A percentile compares a stretch with the other conserved stretches of the same genome.
Evolutionary conservation across 1,140 invertebrate genomes (phyloP).

Genomic region (Wiebesia pumilae): DNA sequence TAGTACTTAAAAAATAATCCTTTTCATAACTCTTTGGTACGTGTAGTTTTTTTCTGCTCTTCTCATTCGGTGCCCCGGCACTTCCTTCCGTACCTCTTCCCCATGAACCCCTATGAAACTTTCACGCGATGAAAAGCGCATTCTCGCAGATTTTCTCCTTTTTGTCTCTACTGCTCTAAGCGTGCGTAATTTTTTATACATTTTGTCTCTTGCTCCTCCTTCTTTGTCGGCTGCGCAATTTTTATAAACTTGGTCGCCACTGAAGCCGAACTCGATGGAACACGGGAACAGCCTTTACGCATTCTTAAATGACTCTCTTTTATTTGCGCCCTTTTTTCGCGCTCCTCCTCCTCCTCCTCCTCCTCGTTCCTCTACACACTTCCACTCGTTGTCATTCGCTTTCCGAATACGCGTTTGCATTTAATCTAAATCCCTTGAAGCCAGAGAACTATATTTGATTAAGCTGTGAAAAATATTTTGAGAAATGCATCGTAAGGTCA

Average conservation of each 20-base stretch:
- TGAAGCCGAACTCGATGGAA: too few relatives aligned
- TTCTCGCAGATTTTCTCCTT: constrained; percentile 47
- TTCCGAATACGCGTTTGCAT: constrained; percentile 45
- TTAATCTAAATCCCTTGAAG: constrained; percentile 47
- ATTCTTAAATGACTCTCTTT: neutral
- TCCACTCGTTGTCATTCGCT: constrained; percentile 26
- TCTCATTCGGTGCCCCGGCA: neutral
- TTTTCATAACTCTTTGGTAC: neutral
- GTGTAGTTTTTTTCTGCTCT: neutral
- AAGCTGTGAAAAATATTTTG: constrained; percentile 32
- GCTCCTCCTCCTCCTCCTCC: neutral
- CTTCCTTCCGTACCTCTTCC: neutral
- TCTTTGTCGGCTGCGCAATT: constrained; percentile 46
- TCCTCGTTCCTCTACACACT: neutral
- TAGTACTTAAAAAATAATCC: neutral
- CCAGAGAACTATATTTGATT: neutral
- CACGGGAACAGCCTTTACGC: neutral
- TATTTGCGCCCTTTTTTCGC: too few relatives aligned
- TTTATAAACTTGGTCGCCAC: constrained; percentile 47
- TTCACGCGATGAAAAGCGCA: constrained; percentile 44
- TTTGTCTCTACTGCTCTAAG: constrained; percentile 33
- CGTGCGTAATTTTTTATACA: neutral
- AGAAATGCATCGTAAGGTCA: neutral
- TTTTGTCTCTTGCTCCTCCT: constrained; percentile 25
- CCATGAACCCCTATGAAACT: constrained; percentile 4